A percentile compares a stretch with the other conserved stretches of the same genome.
Conservation (phyloP, 2,888 invertebrate species). For the Trichopoda pennipes region DNA sequence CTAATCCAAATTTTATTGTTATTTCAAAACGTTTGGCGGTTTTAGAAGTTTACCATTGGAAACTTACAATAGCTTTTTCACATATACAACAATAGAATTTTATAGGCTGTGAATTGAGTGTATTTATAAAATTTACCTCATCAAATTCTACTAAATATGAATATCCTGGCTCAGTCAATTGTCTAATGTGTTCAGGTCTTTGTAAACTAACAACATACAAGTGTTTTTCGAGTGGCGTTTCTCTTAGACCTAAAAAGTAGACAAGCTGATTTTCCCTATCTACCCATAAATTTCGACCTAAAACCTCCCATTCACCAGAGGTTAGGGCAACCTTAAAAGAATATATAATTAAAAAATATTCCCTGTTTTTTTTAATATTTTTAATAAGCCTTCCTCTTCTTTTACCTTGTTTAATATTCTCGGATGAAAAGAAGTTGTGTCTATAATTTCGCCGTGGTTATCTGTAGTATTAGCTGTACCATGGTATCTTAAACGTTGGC, state of each 20-base stretch:
- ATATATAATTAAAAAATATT: slow-evolving; percentile 69
- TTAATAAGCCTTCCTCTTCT: no score
- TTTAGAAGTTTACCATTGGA: no score
- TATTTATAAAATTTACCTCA: slow-evolving; percentile 82
- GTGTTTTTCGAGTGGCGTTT: slow-evolving; percentile 95
- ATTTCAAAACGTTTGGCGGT: no score
- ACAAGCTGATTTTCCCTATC: slow-evolving; percentile 89
- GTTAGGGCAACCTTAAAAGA: slow-evolving; percentile 85
- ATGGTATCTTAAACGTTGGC: slow-evolving; percentile 64
- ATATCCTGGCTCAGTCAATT: slow-evolving; percentile 91
- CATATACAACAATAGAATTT: no score
- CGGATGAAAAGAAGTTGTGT: slow-evolving; percentile 81
- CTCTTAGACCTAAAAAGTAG: slow-evolving; percentile 94
- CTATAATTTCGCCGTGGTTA: slow-evolving; percentile 74
- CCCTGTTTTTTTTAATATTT: background rate
- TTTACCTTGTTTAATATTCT: slow-evolving; percentile 85
- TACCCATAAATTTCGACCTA: slow-evolving; percentile 93
- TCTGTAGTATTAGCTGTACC: slow-evolving; percentile 68
- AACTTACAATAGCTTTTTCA: no score
- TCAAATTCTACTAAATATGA: slow-evolving; percentile 92
- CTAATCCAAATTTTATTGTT: no score
- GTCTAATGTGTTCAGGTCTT: slow-evolving; percentile 86
- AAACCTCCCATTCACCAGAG: slow-evolving; percentile 96
- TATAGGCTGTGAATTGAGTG: no score
- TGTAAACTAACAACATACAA: slow-evolving; percentile 91